Percentiles rank a stretch among this genome's conserved stretches.
Conservation (phyloP, 2,888 invertebrate genomes). For the Eupithecia vulgata region DNA sequence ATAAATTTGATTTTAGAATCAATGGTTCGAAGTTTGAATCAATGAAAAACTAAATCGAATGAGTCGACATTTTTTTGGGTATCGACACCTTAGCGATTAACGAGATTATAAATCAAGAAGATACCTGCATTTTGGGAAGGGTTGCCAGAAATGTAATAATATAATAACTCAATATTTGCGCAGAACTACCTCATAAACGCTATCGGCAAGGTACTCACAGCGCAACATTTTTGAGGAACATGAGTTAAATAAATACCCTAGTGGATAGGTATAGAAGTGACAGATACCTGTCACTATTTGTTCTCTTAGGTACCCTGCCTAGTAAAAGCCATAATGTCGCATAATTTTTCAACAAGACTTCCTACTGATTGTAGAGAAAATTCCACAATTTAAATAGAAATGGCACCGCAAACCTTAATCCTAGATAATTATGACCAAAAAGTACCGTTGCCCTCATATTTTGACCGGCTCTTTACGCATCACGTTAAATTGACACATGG, state of each 20-base stretch:
- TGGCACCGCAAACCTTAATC: conserved; percentile 21
- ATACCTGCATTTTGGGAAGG: conserved; percentile 31
- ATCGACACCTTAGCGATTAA: conserved; percentile 51
- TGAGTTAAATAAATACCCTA: not conserved
- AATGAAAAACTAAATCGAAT: conserved; percentile 75
- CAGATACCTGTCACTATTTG: not conserved
- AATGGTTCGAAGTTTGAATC: conserved; percentile 39
- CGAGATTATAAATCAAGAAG: conserved; percentile 66
- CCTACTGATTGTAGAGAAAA: not conserved
- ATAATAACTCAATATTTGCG: not conserved
- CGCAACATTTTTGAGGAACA: not conserved
- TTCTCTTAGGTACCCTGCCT: too few relatives aligned
- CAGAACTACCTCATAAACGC: not conserved
- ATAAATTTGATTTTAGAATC: conserved; percentile 69
- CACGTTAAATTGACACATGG: conserved; percentile 50
- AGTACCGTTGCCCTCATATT: conserved; percentile 53
- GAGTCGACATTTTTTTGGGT: conserved; percentile 66
- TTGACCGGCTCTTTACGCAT: conserved; percentile 41
- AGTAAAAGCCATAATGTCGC: too few relatives aligned
- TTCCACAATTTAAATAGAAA: conserved; percentile 11
- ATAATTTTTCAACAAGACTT: not conserved
- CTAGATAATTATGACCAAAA: conserved; percentile 38
- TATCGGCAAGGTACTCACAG: not conserved
- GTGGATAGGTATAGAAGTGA: not conserved
- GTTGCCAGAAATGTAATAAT: not conserved